Conservation (phyloP, 2,797 vertebrate genomes). For the Podargus strigoides region DNA sequence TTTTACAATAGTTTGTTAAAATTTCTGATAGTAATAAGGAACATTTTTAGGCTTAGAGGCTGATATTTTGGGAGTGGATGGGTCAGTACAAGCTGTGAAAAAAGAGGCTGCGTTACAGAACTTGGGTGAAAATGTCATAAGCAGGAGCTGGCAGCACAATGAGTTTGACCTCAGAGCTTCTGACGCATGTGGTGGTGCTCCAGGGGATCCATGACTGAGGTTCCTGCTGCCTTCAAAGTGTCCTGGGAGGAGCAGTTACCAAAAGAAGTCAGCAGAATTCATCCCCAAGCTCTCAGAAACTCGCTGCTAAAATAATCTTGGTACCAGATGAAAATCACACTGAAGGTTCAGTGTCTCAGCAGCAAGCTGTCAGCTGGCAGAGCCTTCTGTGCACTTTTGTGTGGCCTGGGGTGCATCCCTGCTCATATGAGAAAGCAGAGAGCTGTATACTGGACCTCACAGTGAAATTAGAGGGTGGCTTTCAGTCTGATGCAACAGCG, state of each 20-base stretch:
- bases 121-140: neutral
- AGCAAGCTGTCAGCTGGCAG: neutral
- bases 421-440: neutral
- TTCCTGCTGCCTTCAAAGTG: neutral
- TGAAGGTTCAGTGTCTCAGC: neutral
- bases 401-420: rapidly evolving
- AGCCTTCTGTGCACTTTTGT: neutral
- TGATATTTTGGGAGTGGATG: neutral
- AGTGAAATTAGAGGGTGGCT: neutral
- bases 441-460: neutral
- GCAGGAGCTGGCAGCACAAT: neutral
- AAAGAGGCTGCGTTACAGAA: neutral
- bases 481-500: neutral
- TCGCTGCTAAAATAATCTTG: neutral
- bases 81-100: neutral
- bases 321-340: neutral
- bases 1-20: neutral
- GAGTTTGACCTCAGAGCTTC: neutral
- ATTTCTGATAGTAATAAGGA: neutral
- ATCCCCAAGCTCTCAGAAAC: neutral
- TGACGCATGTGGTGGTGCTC: neutral
- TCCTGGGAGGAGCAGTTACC: neutral
- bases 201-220: neutral
- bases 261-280: neutral
- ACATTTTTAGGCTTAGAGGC: neutral